A percentile compares a stretch with the other conserved stretches of the same genome.
These are phyloP conservation scores for Delichon dasypus DNA, from an alignment of 2,797 vertebrate species.

Conservation along the genomic window DNA sequence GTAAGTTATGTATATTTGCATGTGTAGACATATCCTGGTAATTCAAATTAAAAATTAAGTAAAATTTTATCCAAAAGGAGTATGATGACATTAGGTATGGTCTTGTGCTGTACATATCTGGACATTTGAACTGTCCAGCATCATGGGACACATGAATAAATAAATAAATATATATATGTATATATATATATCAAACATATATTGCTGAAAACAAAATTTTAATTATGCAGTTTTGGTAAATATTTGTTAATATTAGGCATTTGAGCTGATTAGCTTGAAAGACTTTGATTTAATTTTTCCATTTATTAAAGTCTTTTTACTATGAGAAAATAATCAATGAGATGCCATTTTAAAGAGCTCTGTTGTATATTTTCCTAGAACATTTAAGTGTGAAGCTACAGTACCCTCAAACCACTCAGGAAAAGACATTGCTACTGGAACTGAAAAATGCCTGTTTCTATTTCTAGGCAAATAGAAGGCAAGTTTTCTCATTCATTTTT, in stretches of 20 bases:
- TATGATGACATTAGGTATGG: not conserved
- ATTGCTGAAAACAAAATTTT: not conserved
- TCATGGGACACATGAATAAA: not conserved
- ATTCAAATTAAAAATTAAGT: not conserved
- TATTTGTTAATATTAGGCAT: not conserved
- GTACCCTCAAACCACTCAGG: rapidly evolving
- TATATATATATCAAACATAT: not conserved
- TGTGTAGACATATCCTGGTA: not conserved
- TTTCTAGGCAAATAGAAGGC: not conserved
- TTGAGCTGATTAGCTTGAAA: not conserved
- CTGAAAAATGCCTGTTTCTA: not conserved
- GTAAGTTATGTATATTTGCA: not conserved
- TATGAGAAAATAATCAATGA: not conserved
- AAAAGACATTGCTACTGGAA: not conserved
- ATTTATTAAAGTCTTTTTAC: not conserved
- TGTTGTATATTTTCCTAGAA: not conserved
- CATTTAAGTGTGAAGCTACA: not conserved
- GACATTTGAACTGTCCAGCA: not conserved
- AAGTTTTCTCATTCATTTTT: not conserved
- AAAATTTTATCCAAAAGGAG: not conserved
- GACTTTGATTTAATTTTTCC: not conserved
- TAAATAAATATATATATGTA: not conserved
- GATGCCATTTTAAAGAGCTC: not conserved
- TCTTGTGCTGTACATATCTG: not conserved
- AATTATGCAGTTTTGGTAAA: not conserved